Conservation (phyloP, 2,888 invertebrate species). For the Imbricaverruca yamaguchii region DNA sequence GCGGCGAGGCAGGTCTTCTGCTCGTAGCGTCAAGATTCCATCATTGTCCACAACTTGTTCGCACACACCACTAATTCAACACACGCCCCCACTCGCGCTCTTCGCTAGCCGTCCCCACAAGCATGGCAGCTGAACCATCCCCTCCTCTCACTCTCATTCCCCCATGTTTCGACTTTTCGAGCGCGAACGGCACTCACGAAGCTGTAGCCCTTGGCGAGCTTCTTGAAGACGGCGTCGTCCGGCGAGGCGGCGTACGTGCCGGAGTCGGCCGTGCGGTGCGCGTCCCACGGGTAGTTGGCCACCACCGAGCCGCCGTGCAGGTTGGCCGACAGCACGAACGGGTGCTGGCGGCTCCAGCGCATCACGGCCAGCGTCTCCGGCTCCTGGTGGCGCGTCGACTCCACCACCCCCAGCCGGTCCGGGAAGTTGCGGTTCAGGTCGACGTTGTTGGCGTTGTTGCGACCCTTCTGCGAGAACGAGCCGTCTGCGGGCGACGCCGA, state of each 20-base stretch:
- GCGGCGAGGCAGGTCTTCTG: too few species aligned
- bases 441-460: conserved; percentile 68
- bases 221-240: conserved; percentile 71
- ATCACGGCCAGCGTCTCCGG: conserved; percentile 85
- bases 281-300: conserved; percentile 94
- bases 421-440: conserved; percentile 92
- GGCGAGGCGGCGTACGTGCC: conserved; percentile 50
- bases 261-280: conserved; percentile 45
- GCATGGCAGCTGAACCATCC: too few species aligned
- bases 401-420: conserved; percentile 45
- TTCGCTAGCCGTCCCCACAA: too few species aligned
- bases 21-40: too few species aligned
- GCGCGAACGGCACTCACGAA: conserved; percentile 27
- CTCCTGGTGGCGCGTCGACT: conserved; percentile 47
- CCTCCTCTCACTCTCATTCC: too few species aligned
- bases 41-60: too few species aligned
- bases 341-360: conserved; percentile 73
- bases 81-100: too few species aligned
- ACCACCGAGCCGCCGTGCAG: conserved; percentile 93
- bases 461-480: conserved; percentile 27
- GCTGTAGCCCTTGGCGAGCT: conserved; percentile 54
- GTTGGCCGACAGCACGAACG: conserved; percentile 80
- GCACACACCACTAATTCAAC: too few species aligned
- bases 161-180: too few species aligned
- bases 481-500: not conserved